Evolutionary conservation across 2,113 vertebrate species (phyloP).

Genomic region (Bucco capensis): DNA sequence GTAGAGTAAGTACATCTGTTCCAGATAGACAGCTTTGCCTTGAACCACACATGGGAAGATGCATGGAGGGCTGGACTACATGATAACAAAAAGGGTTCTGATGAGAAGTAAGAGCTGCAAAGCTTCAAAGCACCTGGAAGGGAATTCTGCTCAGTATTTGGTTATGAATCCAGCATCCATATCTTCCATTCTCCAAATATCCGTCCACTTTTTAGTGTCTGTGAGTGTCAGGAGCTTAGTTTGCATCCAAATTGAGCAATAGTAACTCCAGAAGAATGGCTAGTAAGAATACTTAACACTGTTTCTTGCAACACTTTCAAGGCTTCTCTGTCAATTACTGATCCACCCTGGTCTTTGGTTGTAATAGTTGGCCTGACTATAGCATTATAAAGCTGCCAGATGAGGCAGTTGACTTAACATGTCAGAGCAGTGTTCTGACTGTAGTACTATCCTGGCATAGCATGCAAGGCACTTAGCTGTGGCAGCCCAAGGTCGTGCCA

Average conservation of each 20-base stretch:
- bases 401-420: neutral
- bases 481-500: neutral
- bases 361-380: neutral
- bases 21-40: constrained; percentile 11
- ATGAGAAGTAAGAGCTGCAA: neutral
- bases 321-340: neutral
- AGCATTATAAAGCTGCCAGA: neutral
- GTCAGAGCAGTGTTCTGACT: neutral
- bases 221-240: neutral
- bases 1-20: neutral
- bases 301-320: neutral
- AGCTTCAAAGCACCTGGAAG: neutral
- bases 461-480: neutral
- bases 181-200: neutral
- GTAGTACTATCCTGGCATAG: neutral
- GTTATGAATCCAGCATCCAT: neutral
- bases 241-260: neutral
- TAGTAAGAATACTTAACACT: neutral
- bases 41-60: neutral
- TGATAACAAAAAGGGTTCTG: neutral
- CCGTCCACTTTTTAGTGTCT: neutral
- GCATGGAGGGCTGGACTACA: neutral
- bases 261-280: neutral
- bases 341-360: neutral
- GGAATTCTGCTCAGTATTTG: neutral